A percentile compares a stretch with the other conserved stretches of the same genome.
Conservation (phyloP, 1,140 invertebrate genomes). For the Psilanteris sp. region DNA sequence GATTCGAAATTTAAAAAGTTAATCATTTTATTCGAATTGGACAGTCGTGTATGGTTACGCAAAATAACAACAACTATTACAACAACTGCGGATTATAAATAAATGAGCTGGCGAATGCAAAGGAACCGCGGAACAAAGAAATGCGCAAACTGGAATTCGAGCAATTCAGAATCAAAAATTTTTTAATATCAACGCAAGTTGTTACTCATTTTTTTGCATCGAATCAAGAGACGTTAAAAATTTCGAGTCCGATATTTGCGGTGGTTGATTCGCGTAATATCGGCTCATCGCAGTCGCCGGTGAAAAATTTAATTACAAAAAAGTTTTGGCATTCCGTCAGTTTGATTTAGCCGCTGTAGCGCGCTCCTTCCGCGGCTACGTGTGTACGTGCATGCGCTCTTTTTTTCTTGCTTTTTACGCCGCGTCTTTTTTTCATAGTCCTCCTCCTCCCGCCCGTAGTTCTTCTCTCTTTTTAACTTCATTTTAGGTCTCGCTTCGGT, state of each 20-base stretch:
- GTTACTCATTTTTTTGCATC: slow-evolving; percentile 26
- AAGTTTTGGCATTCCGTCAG: slow-evolving; percentile 77
- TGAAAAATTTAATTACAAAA: slow-evolving; percentile 77
- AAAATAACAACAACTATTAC: too few species aligned
- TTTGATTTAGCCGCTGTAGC: slow-evolving; percentile 70
- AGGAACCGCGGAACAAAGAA: slow-evolving; percentile 7
- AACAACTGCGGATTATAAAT: too few species aligned
- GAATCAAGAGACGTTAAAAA: slow-evolving; percentile 60
- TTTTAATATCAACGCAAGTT: slow-evolving; percentile 54
- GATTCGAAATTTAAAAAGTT: slow-evolving; percentile 47
- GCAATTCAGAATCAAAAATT: slow-evolving; percentile 51
- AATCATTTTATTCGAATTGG: slow-evolving; percentile 15
- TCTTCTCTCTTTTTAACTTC: slow-evolving; percentile 29
- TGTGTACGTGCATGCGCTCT: slow-evolving; percentile 15
- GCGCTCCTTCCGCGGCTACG: slow-evolving; percentile 28
- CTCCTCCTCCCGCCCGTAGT: slow-evolving; percentile 2
- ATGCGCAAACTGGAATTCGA: slow-evolving; percentile 47
- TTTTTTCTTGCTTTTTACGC: slow-evolving; percentile 13
- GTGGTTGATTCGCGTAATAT: slow-evolving; percentile 65
- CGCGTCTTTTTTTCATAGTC: not conserved
- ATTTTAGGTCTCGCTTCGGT: slow-evolving; percentile 42
- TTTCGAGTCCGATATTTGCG: slow-evolving; percentile 67
- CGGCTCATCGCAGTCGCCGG: slow-evolving; percentile 64
- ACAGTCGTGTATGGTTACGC: too few species aligned
- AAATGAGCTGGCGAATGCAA: too few species aligned